Evolutionary conservation across 64 coral and sea anemone genomes (phyloP), one percentile per base, ranked within the genome.

Genomic region (Stylophora pistillata): DNA sequence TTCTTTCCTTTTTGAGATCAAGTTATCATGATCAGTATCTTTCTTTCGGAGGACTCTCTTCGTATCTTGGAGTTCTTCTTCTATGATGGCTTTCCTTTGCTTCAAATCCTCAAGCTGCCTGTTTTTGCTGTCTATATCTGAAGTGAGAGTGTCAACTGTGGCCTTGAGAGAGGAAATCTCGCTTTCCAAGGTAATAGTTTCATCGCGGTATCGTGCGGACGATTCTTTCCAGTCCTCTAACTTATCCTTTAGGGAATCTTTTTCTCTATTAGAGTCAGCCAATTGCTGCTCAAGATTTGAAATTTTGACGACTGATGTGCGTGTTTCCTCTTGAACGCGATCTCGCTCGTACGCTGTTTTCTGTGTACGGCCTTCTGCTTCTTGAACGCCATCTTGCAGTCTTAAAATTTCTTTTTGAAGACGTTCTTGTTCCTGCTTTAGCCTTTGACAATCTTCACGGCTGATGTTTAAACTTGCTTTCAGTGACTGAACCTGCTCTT

Each of bases 311-410:
- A 98, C 65, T 28, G 83, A 64, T 16, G 87, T 85, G 21, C 93
- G 86, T 1, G 83, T 56, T 27, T 98, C 93, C 15, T 98, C 89
- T 76, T 98, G 96, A 56, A 90, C 90, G 13, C 96, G 89, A 58
- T 98, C 96, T 82, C 93, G 86, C 73, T 98, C 96, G 58, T 91
- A 92, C 17, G 77, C 79, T 12, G 91, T 90, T 68, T 95, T 98
- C 81, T 98, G 96, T 82, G 95, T 80, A 26, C 96, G 87, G 26
- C 93, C 85, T 33, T 98, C 96, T 25, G 78, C 86, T 25, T 95
- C 93, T 33, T 93, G 57, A 15, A 86, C 66, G 53, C 58, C 89
- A 57, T 92, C 88, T 87, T 95, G 87, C 18, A 94, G 57, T 55
- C 89, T 66, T 15, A 98, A 68, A 34, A 95, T 92, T 65, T 98